Evolutionary conservation across 1,140 invertebrate genomes (phyloP).

Genomic region (Parapsyche elsis): DNA sequence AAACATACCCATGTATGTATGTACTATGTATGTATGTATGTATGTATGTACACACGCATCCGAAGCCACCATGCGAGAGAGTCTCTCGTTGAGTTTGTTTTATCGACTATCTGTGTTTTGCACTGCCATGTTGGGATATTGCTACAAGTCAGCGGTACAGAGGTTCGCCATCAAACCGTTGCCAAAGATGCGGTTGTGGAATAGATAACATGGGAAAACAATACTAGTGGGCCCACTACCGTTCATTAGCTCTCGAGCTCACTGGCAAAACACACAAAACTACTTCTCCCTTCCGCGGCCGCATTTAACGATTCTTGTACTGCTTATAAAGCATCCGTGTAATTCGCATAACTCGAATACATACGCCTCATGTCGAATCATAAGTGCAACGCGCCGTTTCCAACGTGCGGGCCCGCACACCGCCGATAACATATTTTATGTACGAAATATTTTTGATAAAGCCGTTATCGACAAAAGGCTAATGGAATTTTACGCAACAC

Average conservation of each 20-base stretch:
- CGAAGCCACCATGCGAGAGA: not conserved
- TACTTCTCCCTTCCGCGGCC: constrained; percentile 19
- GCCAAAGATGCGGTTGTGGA: constrained; percentile 42
- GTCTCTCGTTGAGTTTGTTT: constrained; percentile 30
- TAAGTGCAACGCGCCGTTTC: constrained; percentile 11
- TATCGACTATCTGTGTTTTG: constrained; percentile 43
- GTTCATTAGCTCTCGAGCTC: constrained; percentile 33
- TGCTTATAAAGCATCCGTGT: constrained; percentile 16
- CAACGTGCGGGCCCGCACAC: not conserved
- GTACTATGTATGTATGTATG: no score
- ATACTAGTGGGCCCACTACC: constrained; percentile 21
- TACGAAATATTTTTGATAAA: no score
- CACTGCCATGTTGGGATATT: constrained; percentile 41
- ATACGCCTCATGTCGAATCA: constrained; percentile 8
- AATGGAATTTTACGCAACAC: constrained; percentile 1
- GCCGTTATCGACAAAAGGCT: not conserved
- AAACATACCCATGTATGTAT: no score
- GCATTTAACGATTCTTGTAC: constrained; percentile 26
- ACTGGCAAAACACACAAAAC: constrained; percentile 32
- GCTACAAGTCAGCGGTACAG: constrained; percentile 39
- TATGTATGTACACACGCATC: no score
- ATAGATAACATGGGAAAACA: constrained; percentile 45
- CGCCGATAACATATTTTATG: no score
- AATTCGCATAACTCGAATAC: constrained; percentile 16
- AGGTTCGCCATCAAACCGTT: constrained; percentile 39